Percentiles rank a stretch among this genome's conserved stretches.
These are phyloP conservation scores for Rhamnusium bicolor DNA, from an alignment of 2,888 invertebrate species.

Conservation along the genomic window DNA sequence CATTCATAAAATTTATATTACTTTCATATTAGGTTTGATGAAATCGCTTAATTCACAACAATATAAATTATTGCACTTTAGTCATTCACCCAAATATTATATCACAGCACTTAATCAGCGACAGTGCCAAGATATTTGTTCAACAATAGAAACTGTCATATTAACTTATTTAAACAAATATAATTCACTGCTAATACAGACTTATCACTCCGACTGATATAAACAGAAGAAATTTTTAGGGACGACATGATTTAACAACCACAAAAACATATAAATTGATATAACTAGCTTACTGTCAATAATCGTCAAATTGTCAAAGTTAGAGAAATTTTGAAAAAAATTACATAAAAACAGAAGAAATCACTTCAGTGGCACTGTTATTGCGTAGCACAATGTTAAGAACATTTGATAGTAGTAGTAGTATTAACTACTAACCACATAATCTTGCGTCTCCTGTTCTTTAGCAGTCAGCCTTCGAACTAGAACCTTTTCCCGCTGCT, in stretches of 20 bases:
- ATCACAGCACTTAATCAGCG: background rate
- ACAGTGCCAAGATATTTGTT: conserved; percentile 2
- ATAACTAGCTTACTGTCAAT: conserved; percentile 6
- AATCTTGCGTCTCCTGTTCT: conserved; percentile 97
- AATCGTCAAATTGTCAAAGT: conserved; percentile 24
- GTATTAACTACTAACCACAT: conserved; percentile 84
- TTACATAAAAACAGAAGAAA: background rate
- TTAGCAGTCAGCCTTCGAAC: conserved; percentile 94
- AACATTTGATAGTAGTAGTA: conserved; percentile 66
- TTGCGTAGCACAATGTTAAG: conserved; percentile 59
- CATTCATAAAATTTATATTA: background rate
- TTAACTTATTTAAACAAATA: conserved; percentile 12
- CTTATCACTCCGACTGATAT: background rate
- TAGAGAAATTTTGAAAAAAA: conserved; percentile 23
- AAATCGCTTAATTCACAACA: too few species aligned
- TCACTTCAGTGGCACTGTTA: conserved; percentile 35
- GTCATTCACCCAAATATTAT: conserved; percentile 10
- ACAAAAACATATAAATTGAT: conserved; percentile 12
- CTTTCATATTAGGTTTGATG: background rate
- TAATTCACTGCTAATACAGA: conserved; percentile 8
- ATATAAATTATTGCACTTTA: background rate
- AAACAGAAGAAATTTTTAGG: background rate
- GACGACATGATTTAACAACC: conserved; percentile 1
- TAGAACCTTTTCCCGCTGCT: conserved; percentile 92
- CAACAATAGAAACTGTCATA: background rate